Base-by-base conservation (phyloP, 2,797 vertebrate genomes). In the Thaleichthys pacificus region DNA sequence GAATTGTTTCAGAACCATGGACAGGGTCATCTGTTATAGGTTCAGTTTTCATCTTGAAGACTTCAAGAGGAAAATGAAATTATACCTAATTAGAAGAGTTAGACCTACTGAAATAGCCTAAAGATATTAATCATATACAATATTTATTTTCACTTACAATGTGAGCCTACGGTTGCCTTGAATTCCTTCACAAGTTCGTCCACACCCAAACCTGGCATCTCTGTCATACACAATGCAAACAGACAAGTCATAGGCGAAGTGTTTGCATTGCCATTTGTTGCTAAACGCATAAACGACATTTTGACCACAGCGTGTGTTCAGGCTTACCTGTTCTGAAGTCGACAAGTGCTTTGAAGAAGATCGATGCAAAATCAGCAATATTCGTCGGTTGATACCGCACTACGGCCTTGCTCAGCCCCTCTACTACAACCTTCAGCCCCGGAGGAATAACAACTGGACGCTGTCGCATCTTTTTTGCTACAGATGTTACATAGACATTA, bases 131-230 rank as follows among this genome's bases (percentile, higher is more conserved):
- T 14, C 15, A 17, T 51, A 5, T 35, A 1, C 32, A 35, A 35
- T 35, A 35, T 5, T 35, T 35, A 30, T 4, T 11, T 11, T 21
- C 22, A 67, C 71, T 73, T 62, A 73, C 72, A 73, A 7, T 35
- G 42, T 68, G 66, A 49, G 49, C 42, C 15, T 32, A 19, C 26
- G 12, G 57, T 51, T 24, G 14, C 22, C 14, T 61, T 60, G 57
- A 73, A 73, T 73, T 54, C 58, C 8, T 73, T 68, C 47, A 73
- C n/a, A 68, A 73, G 35, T 24, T 73, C 66, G 0, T 61, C 6
- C 17, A 62, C 32, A 62, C n/a, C 32, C 66, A 73, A 17, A 38
- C 30, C 15, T 51, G 72, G 58, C 2, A 62, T 73, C 42, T 68
- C 72, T 73, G 58, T 61, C 54, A 61, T 22, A 51, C 56, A 14